phyloP scores from a whole-genome alignment of 1,140 invertebrate species.

The Anastrepha ludens region DNA sequence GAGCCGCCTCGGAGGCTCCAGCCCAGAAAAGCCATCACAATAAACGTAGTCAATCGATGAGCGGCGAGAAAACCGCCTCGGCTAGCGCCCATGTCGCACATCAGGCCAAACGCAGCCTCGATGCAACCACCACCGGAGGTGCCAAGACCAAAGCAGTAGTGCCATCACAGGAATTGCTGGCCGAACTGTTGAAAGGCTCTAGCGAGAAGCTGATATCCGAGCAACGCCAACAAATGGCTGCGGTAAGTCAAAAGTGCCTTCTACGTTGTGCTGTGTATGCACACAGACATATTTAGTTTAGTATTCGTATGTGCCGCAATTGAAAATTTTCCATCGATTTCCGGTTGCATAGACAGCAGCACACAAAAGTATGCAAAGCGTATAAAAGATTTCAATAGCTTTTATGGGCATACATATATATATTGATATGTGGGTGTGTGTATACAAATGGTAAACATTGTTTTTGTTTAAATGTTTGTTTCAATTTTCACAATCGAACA shows the following conservation, averaged over 20 bases:
- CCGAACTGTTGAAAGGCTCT: constrained; percentile 83
- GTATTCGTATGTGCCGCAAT: background rate
- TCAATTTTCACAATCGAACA: background rate
- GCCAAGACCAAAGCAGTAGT: constrained; percentile 72
- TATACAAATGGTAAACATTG: too few relatives aligned
- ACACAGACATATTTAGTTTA: too few relatives aligned
- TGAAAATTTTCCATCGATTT: constrained; percentile 7
- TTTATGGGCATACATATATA: too few relatives aligned
- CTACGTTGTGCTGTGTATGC: background rate
- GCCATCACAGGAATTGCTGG: constrained; percentile 82
- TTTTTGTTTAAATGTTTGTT: too few relatives aligned
- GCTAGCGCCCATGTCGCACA: constrained; percentile 61
- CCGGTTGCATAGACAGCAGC: constrained; percentile 6
- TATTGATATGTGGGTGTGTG: too few relatives aligned
- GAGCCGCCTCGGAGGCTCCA: constrained; percentile 68
- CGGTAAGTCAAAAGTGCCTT: constrained; percentile 63
- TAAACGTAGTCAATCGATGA: constrained; percentile 68
- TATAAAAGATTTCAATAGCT: background rate
- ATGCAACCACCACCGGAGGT: constrained; percentile 54
- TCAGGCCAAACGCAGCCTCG: constrained; percentile 65
- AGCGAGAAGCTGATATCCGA: constrained; percentile 82
- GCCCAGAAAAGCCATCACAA: constrained; percentile 65
- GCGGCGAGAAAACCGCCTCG: constrained; percentile 61
- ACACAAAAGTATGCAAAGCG: background rate
- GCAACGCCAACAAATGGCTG: constrained; percentile 69